These are phyloP conservation scores for Amphipyra berbera DNA, from an alignment of 2,888 invertebrate genomes.

Conservation along the genomic window DNA sequence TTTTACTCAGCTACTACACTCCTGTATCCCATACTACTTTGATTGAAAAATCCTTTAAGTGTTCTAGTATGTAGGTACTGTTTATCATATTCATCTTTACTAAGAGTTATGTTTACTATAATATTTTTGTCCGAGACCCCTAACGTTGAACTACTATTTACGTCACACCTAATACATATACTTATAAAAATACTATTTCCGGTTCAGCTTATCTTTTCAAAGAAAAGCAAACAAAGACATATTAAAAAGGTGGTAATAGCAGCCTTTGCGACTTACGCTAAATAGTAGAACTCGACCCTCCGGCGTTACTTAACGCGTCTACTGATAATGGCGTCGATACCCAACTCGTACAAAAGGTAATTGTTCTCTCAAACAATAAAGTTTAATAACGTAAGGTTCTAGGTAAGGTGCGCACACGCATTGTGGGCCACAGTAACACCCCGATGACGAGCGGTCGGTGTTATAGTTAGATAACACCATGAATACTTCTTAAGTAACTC, in stretches of 20 bases:
- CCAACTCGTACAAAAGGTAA: conserved; percentile 87
- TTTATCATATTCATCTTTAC: background rate
- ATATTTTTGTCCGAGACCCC: background rate
- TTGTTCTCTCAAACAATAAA: conserved; percentile 89
- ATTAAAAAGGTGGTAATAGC: conserved; percentile 71
- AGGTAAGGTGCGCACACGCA: conserved; percentile 79
- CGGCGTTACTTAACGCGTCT: conserved; percentile 81
- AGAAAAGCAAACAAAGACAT: conserved; percentile 76
- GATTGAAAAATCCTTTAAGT: too few species aligned
- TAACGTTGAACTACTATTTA: too few species aligned
- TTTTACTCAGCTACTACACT: too few species aligned
- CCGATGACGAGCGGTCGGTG: conserved; percentile 66
- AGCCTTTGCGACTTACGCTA: conserved; percentile 68
- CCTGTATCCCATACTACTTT: too few species aligned
- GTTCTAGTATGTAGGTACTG: too few species aligned
- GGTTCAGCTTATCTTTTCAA: conserved; percentile 40
- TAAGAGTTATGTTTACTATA: background rate
- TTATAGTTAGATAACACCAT: conserved; percentile 71
- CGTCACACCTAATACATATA: too few species aligned
- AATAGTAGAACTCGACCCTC: conserved; percentile 81
- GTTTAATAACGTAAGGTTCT: conserved; percentile 85
- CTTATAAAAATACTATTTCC: conserved; percentile 23
- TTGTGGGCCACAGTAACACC: conserved; percentile 69
- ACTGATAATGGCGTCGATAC: conserved; percentile 84
- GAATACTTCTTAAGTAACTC: conserved; percentile 50